phyloP scores from a whole-genome alignment of 2,797 vertebrate genomes.

The Hyperoplus immaculatus region DNA sequence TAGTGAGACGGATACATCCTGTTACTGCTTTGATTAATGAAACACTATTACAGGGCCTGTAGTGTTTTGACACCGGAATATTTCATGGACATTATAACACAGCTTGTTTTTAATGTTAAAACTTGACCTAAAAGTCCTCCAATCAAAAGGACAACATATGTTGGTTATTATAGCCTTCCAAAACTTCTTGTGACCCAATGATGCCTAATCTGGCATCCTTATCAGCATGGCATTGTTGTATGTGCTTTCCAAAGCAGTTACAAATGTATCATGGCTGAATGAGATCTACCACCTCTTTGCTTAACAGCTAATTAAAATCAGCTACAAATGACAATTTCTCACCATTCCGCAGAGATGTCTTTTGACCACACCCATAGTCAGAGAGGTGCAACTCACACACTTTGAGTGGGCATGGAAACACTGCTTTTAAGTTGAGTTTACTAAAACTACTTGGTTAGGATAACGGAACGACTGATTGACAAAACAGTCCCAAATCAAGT shows the following conservation, averaged over 20 bases:
- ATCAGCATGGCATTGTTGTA: background rate
- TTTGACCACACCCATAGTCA: background rate
- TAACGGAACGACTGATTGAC: background rate
- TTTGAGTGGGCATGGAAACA: background rate
- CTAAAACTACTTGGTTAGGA: background rate
- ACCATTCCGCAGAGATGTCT: too few species aligned
- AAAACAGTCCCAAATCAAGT: background rate
- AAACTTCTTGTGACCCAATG: background rate
- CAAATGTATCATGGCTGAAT: background rate
- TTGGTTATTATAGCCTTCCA: background rate
- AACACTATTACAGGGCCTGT: background rate
- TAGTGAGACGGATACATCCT: background rate
- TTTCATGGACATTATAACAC: constrained; percentile 1
- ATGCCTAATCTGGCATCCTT: background rate
- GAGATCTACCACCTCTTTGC: too few species aligned
- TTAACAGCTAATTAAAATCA: too few species aligned
- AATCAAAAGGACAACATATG: background rate
- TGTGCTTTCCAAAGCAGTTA: background rate
- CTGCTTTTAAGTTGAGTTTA: background rate
- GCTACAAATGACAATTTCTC: too few species aligned
- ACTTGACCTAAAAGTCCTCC: background rate
- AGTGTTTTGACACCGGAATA: background rate
- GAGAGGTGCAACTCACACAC: background rate
- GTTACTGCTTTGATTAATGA: background rate
- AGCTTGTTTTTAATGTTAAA: background rate